Percentiles rank a stretch among this genome's conserved stretches.
Conservation (phyloP, 2,888 invertebrate genomes). For the Lamproptera curius region DNA sequence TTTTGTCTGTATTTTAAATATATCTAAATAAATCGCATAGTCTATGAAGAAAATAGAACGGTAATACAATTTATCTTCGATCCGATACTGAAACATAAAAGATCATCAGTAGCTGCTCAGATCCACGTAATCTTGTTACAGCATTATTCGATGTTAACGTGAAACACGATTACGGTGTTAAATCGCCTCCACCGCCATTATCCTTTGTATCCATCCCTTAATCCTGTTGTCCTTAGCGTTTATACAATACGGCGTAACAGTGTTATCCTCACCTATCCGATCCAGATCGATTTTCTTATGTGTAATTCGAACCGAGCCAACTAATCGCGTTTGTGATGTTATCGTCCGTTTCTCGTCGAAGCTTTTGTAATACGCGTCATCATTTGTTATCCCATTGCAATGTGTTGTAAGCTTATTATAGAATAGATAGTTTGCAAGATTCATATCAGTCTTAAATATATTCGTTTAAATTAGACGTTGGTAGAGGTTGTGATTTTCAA, state of each 20-base stretch:
- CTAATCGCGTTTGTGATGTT: conserved; percentile 32
- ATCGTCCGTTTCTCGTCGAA: conserved; percentile 27
- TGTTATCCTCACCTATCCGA: conserved; percentile 33
- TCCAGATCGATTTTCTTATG: conserved; percentile 26
- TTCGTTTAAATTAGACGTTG: too few relatives aligned
- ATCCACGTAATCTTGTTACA: conserved; percentile 62
- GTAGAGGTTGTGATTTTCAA: too few relatives aligned
- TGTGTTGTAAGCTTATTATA: conserved; percentile 14
- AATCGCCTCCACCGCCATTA: conserved; percentile 40
- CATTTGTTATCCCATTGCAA: conserved; percentile 7
- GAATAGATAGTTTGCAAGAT: conserved; percentile 5
- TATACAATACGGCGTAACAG: conserved; percentile 41
- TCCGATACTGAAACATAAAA: too few relatives aligned
- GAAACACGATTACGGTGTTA: conserved; percentile 59
- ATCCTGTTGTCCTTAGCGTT: conserved; percentile 54
- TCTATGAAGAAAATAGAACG: too few relatives aligned
- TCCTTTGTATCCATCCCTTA: conserved; percentile 52
- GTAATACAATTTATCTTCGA: too few relatives aligned
- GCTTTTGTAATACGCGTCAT: conserved; percentile 12
- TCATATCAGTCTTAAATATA: too few relatives aligned
- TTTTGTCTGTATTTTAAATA: too few relatives aligned
- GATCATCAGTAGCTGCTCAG: conserved; percentile 22
- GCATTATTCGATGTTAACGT: conserved; percentile 43
- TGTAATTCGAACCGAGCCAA: conserved; percentile 40
- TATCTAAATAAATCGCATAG: too few relatives aligned